Evolutionary conservation across 2,113 vertebrate genomes (phyloP).

Genomic region (Indicator indicator): DNA sequence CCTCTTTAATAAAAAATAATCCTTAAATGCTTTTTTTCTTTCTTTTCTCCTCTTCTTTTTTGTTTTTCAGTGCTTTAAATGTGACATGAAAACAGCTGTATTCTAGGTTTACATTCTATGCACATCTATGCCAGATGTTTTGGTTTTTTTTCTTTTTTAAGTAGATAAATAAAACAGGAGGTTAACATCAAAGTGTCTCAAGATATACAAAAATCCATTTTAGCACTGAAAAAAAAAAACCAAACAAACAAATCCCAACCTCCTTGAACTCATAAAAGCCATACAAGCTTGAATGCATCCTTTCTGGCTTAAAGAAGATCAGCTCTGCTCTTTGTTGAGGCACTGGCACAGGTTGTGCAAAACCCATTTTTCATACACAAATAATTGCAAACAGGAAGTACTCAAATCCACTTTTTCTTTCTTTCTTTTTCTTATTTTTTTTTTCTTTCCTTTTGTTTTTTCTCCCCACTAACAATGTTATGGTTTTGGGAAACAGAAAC

Average conservation of each 20-base stretch:
- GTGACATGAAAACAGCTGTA: slow-evolving; percentile 70
- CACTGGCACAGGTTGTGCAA: slow-evolving; percentile 77
- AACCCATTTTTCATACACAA: slow-evolving; percentile 76
- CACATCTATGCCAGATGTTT: slow-evolving; percentile 73
- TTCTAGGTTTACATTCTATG: slow-evolving; percentile 71
- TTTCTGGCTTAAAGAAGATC: slow-evolving; percentile 73
- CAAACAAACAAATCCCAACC: not conserved
- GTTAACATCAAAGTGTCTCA: slow-evolving; percentile 71
- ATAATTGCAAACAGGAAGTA: slow-evolving; percentile 73
- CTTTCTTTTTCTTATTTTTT: too few relatives aligned
- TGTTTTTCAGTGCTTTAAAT: slow-evolving; percentile 75
- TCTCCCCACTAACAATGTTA: slow-evolving; percentile 68
- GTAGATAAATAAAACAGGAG: slow-evolving; percentile 74
- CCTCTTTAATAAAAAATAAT: slow-evolving; percentile 70
- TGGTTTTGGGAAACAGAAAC: slow-evolving; percentile 75
- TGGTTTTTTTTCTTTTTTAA: not conserved
- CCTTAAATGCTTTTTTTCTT: slow-evolving; percentile 46
- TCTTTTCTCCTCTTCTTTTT: not conserved
- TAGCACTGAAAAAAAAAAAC: slow-evolving; percentile 64
- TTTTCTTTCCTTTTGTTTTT: too few relatives aligned
- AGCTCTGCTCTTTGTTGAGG: slow-evolving; percentile 77
- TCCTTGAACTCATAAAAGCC: slow-evolving; percentile 72
- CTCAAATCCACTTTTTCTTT: slow-evolving; percentile 67
- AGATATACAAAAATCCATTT: slow-evolving; percentile 74
- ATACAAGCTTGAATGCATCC: slow-evolving; percentile 69